phyloP scores from a whole-genome alignment of 2,888 invertebrate species.

The Plebejus melissa region DNA sequence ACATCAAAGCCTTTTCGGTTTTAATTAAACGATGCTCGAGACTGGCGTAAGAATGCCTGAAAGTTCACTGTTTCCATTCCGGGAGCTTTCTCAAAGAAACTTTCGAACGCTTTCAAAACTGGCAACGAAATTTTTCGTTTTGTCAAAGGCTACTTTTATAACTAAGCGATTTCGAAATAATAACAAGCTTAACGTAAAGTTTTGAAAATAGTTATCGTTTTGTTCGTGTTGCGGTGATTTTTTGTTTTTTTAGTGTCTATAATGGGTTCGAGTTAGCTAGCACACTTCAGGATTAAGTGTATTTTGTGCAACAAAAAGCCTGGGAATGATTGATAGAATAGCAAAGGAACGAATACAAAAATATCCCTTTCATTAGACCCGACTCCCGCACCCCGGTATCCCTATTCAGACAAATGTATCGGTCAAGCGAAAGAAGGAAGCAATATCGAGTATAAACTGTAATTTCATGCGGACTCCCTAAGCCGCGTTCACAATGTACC shows the following conservation, averaged over 20 bases:
- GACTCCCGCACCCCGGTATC: neutral
- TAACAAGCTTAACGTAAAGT: slow-evolving; percentile 20
- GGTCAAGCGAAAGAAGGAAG: slow-evolving; percentile 30
- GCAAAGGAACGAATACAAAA: slow-evolving; percentile 16
- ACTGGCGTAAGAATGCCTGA: slow-evolving; percentile 31
- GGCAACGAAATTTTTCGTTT: slow-evolving; percentile 28
- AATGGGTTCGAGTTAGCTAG: neutral
- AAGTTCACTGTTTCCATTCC: slow-evolving; percentile 29
- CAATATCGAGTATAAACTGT: slow-evolving; percentile 39
- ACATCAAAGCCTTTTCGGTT: slow-evolving; percentile 47
- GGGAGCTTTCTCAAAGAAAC: slow-evolving; percentile 30
- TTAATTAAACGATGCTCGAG: slow-evolving; percentile 42
- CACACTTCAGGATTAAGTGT: neutral
- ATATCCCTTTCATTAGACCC: slow-evolving; percentile 13
- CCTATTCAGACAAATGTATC: slow-evolving; percentile 29
- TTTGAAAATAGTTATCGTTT: neutral
- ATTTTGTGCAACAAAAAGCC: neutral
- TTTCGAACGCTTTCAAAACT: slow-evolving; percentile 29
- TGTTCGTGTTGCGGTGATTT: neutral
- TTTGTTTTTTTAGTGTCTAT: neutral
- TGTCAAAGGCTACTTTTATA: slow-evolving; percentile 22
- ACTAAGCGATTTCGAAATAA: slow-evolving; percentile 17
- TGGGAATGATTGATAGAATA: slow-evolving; percentile 21
- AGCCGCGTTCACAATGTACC: slow-evolving; percentile 48
- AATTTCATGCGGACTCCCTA: slow-evolving; percentile 52